phyloP scores from a whole-genome alignment of 2,888 invertebrate species.

The Cerastoderma edule region DNA sequence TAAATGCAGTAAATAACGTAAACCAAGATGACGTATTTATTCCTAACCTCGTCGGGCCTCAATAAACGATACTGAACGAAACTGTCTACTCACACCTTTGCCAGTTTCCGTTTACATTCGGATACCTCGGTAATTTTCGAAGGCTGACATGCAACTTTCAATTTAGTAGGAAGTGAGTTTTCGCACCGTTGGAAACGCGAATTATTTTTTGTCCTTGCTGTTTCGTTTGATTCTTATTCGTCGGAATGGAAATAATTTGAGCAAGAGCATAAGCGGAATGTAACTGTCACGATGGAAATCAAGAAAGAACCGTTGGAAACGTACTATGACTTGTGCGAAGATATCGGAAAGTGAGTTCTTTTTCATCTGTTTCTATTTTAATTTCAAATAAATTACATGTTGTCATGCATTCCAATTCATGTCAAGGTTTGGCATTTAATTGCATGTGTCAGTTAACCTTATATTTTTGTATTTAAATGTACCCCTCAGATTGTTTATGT shows the following conservation, averaged over 20 bases:
- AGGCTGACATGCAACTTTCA: constrained; percentile 20
- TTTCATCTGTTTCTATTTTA: neutral
- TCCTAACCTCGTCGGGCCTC: no score
- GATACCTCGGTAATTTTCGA: neutral
- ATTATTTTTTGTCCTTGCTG: constrained; percentile 17
- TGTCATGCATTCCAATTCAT: no score
- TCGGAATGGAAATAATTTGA: constrained; percentile 13
- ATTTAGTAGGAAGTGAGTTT: constrained; percentile 37
- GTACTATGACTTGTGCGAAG: constrained; percentile 73
- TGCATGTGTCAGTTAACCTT: neutral
- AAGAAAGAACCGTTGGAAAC: constrained; percentile 72
- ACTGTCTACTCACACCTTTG: no score
- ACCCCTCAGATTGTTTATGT: no score
- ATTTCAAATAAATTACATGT: constrained; percentile 13
- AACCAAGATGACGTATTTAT: no score
- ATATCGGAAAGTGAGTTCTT: constrained; percentile 73
- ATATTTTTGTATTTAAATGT: neutral
- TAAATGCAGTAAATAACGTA: no score
- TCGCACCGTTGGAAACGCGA: constrained; percentile 25
- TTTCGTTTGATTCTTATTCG: neutral
- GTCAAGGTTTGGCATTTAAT: no score
- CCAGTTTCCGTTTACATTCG: constrained; percentile 21
- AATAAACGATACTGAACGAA: no score
- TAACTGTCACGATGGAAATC: constrained; percentile 63
- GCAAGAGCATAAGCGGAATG: constrained; percentile 24